Percentiles rank a stretch among this genome's conserved stretches.
These are phyloP conservation scores for Hypothenemus hampei DNA, from an alignment of 1,140 invertebrate species.

Conservation along the genomic window DNA sequence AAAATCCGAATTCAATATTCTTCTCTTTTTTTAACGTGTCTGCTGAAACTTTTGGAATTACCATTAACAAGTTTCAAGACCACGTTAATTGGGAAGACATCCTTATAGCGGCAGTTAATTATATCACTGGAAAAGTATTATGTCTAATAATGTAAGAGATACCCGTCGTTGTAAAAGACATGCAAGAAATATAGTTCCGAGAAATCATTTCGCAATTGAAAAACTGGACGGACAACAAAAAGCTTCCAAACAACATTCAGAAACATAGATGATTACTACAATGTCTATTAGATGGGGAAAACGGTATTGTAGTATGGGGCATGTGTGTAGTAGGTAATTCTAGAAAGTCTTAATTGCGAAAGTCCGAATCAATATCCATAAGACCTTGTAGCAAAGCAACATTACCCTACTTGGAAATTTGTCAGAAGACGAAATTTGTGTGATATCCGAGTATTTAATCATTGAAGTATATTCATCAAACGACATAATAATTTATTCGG, in stretches of 20 bases:
- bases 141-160: too few relatives aligned
- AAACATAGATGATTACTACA: constrained; percentile 31
- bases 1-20: neutral
- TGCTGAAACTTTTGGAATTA: constrained; percentile 13
- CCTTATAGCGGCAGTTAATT: neutral
- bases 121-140: constrained; percentile 4
- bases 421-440: constrained; percentile 22
- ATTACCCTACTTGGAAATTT: constrained; percentile 28
- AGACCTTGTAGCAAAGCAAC: constrained; percentile 32
- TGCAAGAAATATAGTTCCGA: constrained; percentile 31
- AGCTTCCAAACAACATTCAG: constrained; percentile 27
- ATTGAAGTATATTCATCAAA: constrained; percentile 34
- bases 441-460: constrained; percentile 27
- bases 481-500: constrained; percentile 49
- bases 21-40: constrained; percentile 12
- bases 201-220: constrained; percentile 30
- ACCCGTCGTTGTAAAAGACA: constrained; percentile 20
- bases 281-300: constrained; percentile 32
- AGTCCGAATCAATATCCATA: constrained; percentile 28
- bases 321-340: constrained; percentile 31
- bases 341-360: constrained; percentile 28
- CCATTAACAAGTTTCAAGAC: neutral
- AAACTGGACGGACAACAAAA: constrained; percentile 32
- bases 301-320: constrained; percentile 31
- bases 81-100: neutral